A percentile compares a stretch with the other conserved stretches of the same genome.
Evolutionary conservation across 2,113 vertebrate genomes (phyloP).

Genomic region (Pleuronectes platessa): DNA sequence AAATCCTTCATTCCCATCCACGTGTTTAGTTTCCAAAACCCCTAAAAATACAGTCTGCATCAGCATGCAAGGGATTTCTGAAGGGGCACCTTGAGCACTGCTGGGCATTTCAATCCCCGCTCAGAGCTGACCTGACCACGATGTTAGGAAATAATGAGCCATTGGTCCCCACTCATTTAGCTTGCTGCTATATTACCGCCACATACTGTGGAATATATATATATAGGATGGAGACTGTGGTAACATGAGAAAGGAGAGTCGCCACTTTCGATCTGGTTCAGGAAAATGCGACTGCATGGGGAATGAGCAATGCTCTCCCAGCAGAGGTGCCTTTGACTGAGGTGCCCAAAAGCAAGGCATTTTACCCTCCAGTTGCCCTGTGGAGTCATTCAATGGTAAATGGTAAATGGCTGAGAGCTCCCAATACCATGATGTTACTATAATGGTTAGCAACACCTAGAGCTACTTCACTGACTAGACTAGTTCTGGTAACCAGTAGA

Average conservation of each 20-base stretch:
- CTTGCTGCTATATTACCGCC: conserved; percentile 17
- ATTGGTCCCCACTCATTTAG: conserved; percentile 9
- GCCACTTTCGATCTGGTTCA: conserved; percentile 10
- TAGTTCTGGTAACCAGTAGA: too few species aligned
- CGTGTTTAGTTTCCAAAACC: neutral
- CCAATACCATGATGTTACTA: neutral
- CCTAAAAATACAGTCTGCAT: conserved; percentile 9
- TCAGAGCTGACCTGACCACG: conserved; percentile 12
- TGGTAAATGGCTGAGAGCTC: neutral
- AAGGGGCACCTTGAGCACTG: conserved; percentile 32
- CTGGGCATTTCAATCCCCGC: conserved; percentile 22
- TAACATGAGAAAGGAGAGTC: conserved; percentile 10
- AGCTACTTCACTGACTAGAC: too few species aligned
- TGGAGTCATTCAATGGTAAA: neutral
- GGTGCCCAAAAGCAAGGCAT: conserved; percentile 1
- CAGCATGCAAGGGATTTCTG: conserved; percentile 26
- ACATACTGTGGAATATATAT: conserved; percentile 19
- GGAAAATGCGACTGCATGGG: neutral
- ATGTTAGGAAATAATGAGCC: conserved; percentile 30
- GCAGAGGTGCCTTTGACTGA: neutral
- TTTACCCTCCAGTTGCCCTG: conserved; percentile 9
- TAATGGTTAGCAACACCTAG: neutral
- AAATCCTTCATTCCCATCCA: neutral
- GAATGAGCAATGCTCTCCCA: conserved; percentile 17
- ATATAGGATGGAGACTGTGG: neutral